Base-by-base conservation (phyloP, 2,113 vertebrate genomes). In the Chionodraco myersi region DNA sequence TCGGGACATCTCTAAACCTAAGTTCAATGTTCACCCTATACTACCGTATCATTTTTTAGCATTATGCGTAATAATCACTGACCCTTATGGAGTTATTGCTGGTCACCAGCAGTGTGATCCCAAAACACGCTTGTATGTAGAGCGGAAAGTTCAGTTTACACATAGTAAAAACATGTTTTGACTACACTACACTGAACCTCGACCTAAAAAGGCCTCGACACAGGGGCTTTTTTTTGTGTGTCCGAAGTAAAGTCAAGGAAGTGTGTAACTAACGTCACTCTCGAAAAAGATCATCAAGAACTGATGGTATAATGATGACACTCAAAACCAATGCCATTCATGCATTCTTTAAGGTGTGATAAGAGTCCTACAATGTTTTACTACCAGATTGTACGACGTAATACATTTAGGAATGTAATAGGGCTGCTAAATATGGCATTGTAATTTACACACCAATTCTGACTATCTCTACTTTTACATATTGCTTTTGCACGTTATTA, bases 111-210 rank as follows among this genome's bases (percentile, higher is more conserved):
- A 80, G 53, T 0, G 21, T 59, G 0, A 71, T 51, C 7, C 49
- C 36, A 51, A 45, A 65, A 79, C 72, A 70, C 23, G 53, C 44
- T 56, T 53, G 14, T 75, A 86, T 61, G 56, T 30, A 47, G 52
- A 85, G 77, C 88, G 82, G 85, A 93, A 93, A 93, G 74, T 82
- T 76, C 77, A 72, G 48, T 66, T 74, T 80, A 51, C 67, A 45
- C 47, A 75, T 63, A 81, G 80, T 72, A 74, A 79, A 92, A 86
- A 83, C 67, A 80, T 82, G 86, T 89, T 92, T 88, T 89, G 65
- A 83, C 88, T 94, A 90, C 80, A 92, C 76, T 70, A 72, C 49
- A 60, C 47, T 83, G 68, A 83, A 88, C 68, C 51, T 51, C 84
- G 82, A 68, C 77, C 86, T 88, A 54, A 70, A 41, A 65, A 73